A percentile compares a stretch with the other conserved stretches of the same genome.
These are phyloP conservation scores for Cephus pulcher DNA, from an alignment of 2,888 invertebrate genomes.

Conservation along the genomic window DNA sequence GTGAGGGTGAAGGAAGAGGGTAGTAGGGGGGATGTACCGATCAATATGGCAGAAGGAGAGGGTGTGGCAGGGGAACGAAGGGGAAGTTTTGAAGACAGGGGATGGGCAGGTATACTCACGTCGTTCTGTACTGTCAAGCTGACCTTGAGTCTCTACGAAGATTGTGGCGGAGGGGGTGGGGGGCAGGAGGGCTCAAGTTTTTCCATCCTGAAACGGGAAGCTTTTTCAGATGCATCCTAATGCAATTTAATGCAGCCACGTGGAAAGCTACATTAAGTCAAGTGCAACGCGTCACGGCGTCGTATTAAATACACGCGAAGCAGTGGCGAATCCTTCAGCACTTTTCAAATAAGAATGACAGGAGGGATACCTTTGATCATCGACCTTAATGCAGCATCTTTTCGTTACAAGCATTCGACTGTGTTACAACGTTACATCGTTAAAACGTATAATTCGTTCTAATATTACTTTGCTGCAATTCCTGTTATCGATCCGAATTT, in stretches of 20 bases:
- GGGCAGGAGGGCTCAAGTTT: not conserved
- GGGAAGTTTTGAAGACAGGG: conserved; percentile 5
- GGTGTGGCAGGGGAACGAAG: conserved; percentile 15
- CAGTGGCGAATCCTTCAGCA: not conserved
- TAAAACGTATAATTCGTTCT: not conserved
- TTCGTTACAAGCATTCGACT: not conserved
- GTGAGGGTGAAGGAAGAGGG: conserved; percentile 23
- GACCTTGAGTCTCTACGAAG: conserved; percentile 49
- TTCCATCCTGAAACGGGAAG: not conserved
- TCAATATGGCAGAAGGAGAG: conserved; percentile 54
- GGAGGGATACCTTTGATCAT: not conserved
- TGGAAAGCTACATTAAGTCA: not conserved
- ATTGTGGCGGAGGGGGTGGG: fast-evolving
- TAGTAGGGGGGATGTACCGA: conserved; percentile 45
- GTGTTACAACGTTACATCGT: not conserved
- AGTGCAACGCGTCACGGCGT: not conserved
- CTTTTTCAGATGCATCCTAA: not conserved
- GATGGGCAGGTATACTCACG: conserved; percentile 2
- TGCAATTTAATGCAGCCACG: not conserved
- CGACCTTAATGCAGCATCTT: not conserved
- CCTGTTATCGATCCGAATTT: not conserved
- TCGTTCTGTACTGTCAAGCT: conserved; percentile 26
- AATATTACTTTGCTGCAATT: not conserved
- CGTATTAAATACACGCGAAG: not conserved
- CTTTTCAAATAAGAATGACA: not conserved